phyloP scores from a whole-genome alignment of 2,797 vertebrate genomes.

The Melanotaenia trifasciata region DNA sequence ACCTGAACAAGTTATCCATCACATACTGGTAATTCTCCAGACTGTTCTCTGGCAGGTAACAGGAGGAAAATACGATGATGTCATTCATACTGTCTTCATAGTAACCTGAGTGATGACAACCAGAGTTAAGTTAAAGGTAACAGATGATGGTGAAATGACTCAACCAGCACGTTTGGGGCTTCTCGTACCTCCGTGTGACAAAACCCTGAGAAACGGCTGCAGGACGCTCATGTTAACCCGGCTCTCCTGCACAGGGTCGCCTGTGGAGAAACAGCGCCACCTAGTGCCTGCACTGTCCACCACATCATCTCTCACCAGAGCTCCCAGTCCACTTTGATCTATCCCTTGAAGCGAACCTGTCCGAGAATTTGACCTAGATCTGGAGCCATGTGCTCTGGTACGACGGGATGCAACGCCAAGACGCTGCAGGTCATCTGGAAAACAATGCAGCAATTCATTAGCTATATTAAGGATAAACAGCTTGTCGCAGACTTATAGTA shows the following conservation, averaged over 20 bases:
- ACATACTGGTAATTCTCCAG: slow-evolving; percentile 82
- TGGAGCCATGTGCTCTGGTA: neutral
- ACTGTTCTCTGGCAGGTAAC: slow-evolving; percentile 83
- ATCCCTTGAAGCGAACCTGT: slow-evolving; percentile 30
- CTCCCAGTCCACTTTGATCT: slow-evolving; percentile 51
- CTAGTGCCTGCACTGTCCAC: slow-evolving; percentile 79
- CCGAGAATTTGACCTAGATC: slow-evolving; percentile 3
- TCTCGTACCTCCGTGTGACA: slow-evolving; percentile 85
- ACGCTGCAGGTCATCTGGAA: slow-evolving; percentile 80
- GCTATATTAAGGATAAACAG: neutral
- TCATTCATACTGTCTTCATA: slow-evolving; percentile 83
- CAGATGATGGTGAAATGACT: neutral
- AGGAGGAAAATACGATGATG: slow-evolving; percentile 87
- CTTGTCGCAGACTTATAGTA: neutral
- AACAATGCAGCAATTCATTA: neutral
- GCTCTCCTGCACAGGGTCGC: slow-evolving; percentile 67
- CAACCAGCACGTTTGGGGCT: neutral
- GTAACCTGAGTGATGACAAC: slow-evolving; percentile 80
- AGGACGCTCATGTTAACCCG: slow-evolving; percentile 84
- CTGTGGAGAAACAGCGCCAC: slow-evolving; percentile 85
- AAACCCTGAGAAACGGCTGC: slow-evolving; percentile 83
- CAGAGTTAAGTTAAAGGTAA: neutral
- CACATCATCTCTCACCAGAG: slow-evolving; percentile 68
- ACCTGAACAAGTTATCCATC: slow-evolving; percentile 91
- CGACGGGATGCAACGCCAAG: slow-evolving; percentile 49